Base-by-base conservation (phyloP, 2,888 invertebrate genomes). In the Protodeltote pygarga region DNA sequence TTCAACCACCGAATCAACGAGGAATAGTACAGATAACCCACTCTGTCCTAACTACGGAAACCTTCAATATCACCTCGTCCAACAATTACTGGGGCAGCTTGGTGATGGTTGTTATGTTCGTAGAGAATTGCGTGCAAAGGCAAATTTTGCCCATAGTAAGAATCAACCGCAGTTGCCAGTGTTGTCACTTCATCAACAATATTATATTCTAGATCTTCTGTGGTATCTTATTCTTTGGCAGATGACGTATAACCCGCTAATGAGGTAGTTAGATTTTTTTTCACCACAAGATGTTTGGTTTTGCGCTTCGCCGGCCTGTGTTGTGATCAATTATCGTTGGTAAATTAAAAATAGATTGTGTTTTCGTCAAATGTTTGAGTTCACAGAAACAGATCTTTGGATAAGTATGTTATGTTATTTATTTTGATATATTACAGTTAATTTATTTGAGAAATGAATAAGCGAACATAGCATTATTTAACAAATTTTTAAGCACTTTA, bases 181-280 rank as follows among this genome's bases (percentile, higher is more conserved):
- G 17, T 23, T 5, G 16, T 8, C 24, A 6, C 11, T 20, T 31
- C 21, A 23, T 17, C 25, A 19, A 41, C 46, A 20, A 4, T 23
- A n/a, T n/a, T 10, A 13, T 4, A 6, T 6, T 58, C 9, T 5
- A 11, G n/a, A n/a, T 28, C 57, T 58, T 52, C 58, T 58, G 58
- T 64, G 64, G 55, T 53, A 32, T 15, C 8, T 31, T 52, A 14
- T 20, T 38, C 41, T 15, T 1, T 52, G 58, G 23, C 40, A 71
- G 74, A 80, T 84, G 78, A 85, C 84, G 81, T 79, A 79, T 80
- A 75, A 74, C 67, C 65, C 60, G 71, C 73, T 81, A 81, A 85
- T 80, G 73, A 83, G 81, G 54, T 64, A 52, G 54, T 65, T 62
- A 49, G 48, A 34, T 58, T 65, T 63, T 67, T 67, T 67, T 59